Base-by-base conservation (phyloP, 2,888 invertebrate species). In the Thereva nobilitata region DNA sequence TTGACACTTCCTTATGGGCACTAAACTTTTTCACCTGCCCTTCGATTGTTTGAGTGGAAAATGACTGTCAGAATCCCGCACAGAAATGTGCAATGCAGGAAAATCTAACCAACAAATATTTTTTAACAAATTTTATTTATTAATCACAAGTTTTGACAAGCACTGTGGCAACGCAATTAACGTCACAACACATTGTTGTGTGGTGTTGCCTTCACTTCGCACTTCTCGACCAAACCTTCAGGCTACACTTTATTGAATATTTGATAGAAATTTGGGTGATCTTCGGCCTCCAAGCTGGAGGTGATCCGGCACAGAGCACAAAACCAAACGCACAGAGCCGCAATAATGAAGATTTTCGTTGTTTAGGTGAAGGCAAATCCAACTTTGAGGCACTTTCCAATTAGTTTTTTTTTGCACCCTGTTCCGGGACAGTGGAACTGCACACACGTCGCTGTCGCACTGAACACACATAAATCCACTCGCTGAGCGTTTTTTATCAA, bases 31-130 rank as follows among this genome's bases (percentile, higher is more conserved):
- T 23, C 23, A 23, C 23, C 23, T 23, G 23, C 61, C 61, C 50
- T 61, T 50, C 4, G 9, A 6, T 23, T 50, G 61, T 37, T 49
- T 49, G 50, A 12, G 50, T 50, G 41, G 8, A 12, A 50, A 59
- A 61, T 61, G 61, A 61, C 61, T 61, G 61, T 61, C 50, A 61
- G n/a, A 61, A 45, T 45, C 23, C 23, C 23, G 23, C 23, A 23
- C 23, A 23, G 23, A 23, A 23, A 23, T 23, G 23, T 23, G 23
- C 23, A 23, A 23, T 23, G 23, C 23, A 23, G 23, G 23, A 23
- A 23, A 23, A 38, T 53, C 4, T 38, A 35, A 41, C 59, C 47
- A 59, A 59, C 47, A 47, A 59, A 59, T 7, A 38, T 59, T 38
- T 34, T 45, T 37, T 59, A 38, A n/a, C 44, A n/a, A 2, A 23